phyloP scores from a whole-genome alignment of 2,113 vertebrate genomes.

The Hypomesus transpacificus region DNA sequence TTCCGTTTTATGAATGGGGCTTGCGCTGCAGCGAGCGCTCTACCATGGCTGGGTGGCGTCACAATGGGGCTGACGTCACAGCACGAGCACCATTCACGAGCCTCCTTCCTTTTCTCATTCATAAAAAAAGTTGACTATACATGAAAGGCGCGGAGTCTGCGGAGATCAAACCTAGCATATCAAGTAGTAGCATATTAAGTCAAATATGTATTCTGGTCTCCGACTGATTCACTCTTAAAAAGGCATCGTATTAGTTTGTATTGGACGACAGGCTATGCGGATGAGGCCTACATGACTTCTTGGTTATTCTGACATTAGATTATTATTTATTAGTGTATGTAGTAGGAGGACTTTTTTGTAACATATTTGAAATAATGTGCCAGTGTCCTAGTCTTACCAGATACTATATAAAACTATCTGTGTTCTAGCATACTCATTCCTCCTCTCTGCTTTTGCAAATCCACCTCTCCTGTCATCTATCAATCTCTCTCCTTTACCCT shows the following conservation, averaged over 20 bases:
- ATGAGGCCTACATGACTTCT: not conserved
- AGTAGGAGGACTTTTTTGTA: no score
- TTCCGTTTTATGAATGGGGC: conserved; percentile 65
- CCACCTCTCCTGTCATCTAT: no score
- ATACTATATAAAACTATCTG: no score
- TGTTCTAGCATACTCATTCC: no score
- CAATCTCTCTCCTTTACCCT: no score
- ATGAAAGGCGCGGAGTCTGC: conserved; percentile 41
- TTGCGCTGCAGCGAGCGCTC: conserved; percentile 40
- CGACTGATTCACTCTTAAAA: not conserved
- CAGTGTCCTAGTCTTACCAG: no score
- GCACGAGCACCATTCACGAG: conserved; percentile 57
- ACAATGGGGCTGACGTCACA: conserved; percentile 52
- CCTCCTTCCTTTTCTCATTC: conserved; percentile 56
- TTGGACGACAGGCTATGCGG: no score
- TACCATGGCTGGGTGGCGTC: conserved; percentile 53
- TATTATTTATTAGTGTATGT: no score
- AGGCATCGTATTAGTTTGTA: no score
- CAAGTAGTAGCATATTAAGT: not conserved
- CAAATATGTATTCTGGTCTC: not conserved
- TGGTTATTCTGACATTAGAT: no score
- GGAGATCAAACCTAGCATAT: not conserved
- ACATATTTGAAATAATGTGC: no score
- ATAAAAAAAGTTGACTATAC: conserved; percentile 58
- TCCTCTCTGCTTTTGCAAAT: no score